Base-by-base conservation (phyloP, 2,888 invertebrate genomes). In the Gymnocheta viridis region DNA sequence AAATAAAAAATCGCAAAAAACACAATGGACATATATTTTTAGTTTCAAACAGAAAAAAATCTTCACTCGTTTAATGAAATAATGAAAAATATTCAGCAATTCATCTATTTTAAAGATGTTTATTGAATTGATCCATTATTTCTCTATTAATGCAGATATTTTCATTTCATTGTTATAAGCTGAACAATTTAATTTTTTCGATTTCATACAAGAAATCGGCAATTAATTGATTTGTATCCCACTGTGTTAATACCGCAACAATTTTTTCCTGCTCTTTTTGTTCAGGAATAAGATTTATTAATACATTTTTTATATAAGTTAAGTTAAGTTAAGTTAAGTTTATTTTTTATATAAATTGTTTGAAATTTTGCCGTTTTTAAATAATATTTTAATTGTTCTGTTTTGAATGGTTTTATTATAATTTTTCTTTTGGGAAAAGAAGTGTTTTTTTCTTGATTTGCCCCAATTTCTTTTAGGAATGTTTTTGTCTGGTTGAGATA, bases 191-290 rank as follows among this genome's bases (percentile, higher is more conserved):
- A n/a, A 44, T 76, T 56, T 56, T 85, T 85, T 51, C 76, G 80
- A 85, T 84, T 80, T 84, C 72, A 60, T 80, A 56, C 66, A 72
- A 83, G 85, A 86, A 86, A 86, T 87, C 85, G 85, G 86, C 86
- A 86, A 86, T 86, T 87, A 87, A 87, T 87, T 87, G 87, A 86
- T 86, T 86, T 86, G 79, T 86, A 76, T 85, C 87, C 86, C 85
- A 86, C 87, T 87, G 87, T 66, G 44, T 49, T 17, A 47, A 41
- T 38, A 66, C 3, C 60, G 41, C 66, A 41, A n/a, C 24, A 51
- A 29, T 35, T 67, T 73, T 60, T 66, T 10, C 74, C 27, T 70
- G 44, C 60, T 56, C 29, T 56, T 56, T 47, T 74, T 76, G 67
- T 41, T 47, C 44, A 47, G 41, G 41, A 51, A 35, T 70, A 44